Evolutionary conservation across 2,888 invertebrate species (phyloP), one percentile per base, ranked within the genome.

Genomic region (Parnassius smintheus): DNA sequence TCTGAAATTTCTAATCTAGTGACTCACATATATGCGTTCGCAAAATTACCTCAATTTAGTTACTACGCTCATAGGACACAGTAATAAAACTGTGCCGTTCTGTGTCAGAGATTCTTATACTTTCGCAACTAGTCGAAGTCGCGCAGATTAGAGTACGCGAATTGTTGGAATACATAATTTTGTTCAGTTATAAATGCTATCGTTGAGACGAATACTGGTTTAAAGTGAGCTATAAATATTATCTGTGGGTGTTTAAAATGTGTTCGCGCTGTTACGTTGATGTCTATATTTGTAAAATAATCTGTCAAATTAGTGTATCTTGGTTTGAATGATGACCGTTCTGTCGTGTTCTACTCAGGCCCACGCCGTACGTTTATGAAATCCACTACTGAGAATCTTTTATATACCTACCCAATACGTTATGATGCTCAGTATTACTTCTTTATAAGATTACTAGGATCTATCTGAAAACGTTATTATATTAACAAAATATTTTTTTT

Each of bases 1-100:
- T 88, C 87, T 81, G 64, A 78, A 85, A 84, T 87, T 87, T 88
- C 88, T 86, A 82, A 88, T 87, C 88, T 84, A 68, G 60, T 52
- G 59, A 60, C 56, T 64, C 60, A 52, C 70, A 68, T 72, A 67
- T 72, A 80, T 79, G 76, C 73, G 78, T 81, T 78, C 78, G 84
- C 84, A 71, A 85, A 85, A 82, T 82, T 77, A 75, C 76, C 75
- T 75, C 73, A 45, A 18, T 67, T 53, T 64, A 59, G 61, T 54
- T 18, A 56, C 48, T 12, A 41, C 54, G 46, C 44, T 35, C 57
- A 49, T 51, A n/a, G 62, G 60, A 56, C 57, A 46, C 52, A 25
- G n/a, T 18, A 13, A 35, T 41, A 11, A 51, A n/a, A 46, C 48
- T n/a, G 49, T 54, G 50, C 44, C 9, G 35, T 4, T 42, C 46